Evolutionary conservation across 2,113 vertebrate genomes (phyloP).

Genomic region (Myotis lucifugus): DNA sequence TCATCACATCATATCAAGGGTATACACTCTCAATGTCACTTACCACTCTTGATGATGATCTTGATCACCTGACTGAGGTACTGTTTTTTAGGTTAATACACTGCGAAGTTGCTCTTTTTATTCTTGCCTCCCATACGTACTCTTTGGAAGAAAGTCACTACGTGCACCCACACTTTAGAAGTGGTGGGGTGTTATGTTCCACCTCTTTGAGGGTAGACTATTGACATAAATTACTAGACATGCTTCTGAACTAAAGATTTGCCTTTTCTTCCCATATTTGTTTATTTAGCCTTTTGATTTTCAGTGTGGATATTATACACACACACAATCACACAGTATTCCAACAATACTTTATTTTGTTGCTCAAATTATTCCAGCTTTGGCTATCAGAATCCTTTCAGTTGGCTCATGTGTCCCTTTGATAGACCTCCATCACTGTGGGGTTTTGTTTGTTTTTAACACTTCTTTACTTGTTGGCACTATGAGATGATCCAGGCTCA

Average conservation of each 20-base stretch:
- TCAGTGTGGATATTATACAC: not conserved
- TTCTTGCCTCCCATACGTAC: not conserved
- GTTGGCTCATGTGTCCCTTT: not conserved
- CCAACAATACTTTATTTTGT: not conserved
- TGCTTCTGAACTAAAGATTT: not conserved
- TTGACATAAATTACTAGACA: not conserved
- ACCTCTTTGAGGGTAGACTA: not conserved
- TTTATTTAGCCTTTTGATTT: not conserved
- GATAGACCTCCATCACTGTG: not conserved
- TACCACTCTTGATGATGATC: not conserved
- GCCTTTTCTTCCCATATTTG: not conserved
- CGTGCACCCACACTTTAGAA: not conserved
- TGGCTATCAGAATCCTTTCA: not conserved
- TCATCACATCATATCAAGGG: not conserved
- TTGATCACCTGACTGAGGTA: not conserved
- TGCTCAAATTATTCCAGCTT: not conserved
- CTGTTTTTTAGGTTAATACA: not conserved
- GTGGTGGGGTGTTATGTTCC: not conserved
- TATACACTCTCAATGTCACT: not conserved
- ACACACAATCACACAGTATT: not conserved
- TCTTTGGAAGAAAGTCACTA: not conserved
- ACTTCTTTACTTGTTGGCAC: not conserved
- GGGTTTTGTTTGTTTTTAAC: not conserved
- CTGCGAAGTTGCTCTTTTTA: not conserved
- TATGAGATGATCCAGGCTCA: not conserved